Percentiles rank a stretch among this genome's conserved stretches.
phyloP scores from a whole-genome alignment of 1,140 invertebrate species.

The Wasmannia auropunctata region DNA sequence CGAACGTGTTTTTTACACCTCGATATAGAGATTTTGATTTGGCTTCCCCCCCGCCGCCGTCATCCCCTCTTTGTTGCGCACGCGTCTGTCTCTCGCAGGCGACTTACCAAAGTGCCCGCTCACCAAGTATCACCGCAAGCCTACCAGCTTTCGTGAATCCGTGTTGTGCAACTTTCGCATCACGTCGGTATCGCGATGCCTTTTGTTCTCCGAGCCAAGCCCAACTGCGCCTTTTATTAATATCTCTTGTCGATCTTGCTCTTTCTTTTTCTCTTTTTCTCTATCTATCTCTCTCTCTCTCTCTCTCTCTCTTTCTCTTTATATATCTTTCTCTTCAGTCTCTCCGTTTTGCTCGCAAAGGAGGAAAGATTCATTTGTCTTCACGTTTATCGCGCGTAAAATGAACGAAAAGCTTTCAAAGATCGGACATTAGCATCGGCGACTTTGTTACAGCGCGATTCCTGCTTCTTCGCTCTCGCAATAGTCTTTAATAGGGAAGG shows the following conservation, averaged over 20 bases:
- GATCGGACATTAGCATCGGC: slow-evolving; percentile 49
- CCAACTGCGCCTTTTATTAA: slow-evolving; percentile 38
- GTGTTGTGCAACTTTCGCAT: slow-evolving; percentile 47
- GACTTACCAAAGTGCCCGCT: slow-evolving; percentile 35
- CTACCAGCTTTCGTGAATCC: slow-evolving; percentile 52
- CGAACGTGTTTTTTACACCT: slow-evolving; percentile 65
- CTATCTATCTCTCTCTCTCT: slow-evolving; percentile 58
- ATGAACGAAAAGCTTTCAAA: slow-evolving; percentile 34
- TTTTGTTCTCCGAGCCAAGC: slow-evolving; percentile 61
- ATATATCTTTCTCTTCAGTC: slow-evolving; percentile 54
- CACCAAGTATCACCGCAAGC: slow-evolving; percentile 66
- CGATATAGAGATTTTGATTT: slow-evolving; percentile 76
- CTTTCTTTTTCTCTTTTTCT: slow-evolving; percentile 51
- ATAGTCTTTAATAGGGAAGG: slow-evolving; percentile 44
- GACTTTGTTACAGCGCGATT: slow-evolving; percentile 31
- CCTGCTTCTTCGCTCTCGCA: slow-evolving; percentile 38
- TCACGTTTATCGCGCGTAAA: slow-evolving; percentile 27
- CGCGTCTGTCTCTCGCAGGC: neutral
- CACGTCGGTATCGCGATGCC: slow-evolving; percentile 44
- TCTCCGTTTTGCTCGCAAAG: slow-evolving; percentile 40
- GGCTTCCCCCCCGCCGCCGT: slow-evolving; percentile 62
- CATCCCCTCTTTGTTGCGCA: slow-evolving; percentile 77
- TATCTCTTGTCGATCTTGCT: slow-evolving; percentile 38
- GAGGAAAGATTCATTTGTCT: slow-evolving; percentile 25
- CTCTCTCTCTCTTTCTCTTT: slow-evolving; percentile 62